A percentile compares a stretch with the other conserved stretches of the same genome.
Evolutionary conservation across 2,888 invertebrate species (phyloP).

Genomic region (Cyrtodaria siliqua): DNA sequence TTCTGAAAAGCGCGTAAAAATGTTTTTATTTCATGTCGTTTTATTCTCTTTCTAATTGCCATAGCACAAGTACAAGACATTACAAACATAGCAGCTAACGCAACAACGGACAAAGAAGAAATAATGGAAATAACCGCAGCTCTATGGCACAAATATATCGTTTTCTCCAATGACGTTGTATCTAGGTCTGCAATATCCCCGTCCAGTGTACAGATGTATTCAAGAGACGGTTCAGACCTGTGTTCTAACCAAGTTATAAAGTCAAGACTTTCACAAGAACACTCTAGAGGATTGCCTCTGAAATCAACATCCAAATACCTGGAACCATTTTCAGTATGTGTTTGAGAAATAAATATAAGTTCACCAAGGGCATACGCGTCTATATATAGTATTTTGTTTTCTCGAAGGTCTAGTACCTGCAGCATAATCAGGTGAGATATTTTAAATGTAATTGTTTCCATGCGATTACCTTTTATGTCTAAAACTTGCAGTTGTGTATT

Average conservation of each 20-base stretch:
- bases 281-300: background rate
- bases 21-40: background rate
- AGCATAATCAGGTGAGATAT: background rate
- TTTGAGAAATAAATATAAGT: no score
- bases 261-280: background rate
- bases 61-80: no score
- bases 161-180: background rate
- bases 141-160: no score
- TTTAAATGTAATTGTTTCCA: background rate
- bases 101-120: no score
- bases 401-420: background rate
- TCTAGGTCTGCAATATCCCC: background rate
- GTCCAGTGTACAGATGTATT: no score
- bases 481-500: background rate
- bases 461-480: background rate
- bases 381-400: background rate
- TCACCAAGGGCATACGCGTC: background rate
- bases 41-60: no score
- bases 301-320: no score
- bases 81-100: no score
- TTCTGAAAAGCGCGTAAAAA: background rate
- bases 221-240: no score
- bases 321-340: no score
- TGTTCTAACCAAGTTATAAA: background rate
- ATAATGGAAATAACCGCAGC: no score